phyloP scores from a whole-genome alignment of 2,888 invertebrate genomes.

The Odiellus spinosus region DNA sequence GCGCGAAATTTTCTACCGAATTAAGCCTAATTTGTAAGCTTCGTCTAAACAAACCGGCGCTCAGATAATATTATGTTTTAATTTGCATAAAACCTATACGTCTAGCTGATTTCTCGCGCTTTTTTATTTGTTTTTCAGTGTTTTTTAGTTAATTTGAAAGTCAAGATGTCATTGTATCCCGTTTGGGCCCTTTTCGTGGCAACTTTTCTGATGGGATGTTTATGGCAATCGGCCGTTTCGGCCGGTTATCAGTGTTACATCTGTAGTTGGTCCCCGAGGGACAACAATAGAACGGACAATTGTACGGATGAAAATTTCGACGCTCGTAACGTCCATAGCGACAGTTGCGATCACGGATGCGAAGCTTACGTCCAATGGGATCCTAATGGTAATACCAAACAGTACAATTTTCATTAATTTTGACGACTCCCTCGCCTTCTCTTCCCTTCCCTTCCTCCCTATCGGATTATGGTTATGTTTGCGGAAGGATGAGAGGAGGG shows the following conservation, averaged over 20 bases:
- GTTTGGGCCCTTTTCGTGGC: not conserved
- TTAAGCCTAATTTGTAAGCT: too few species aligned
- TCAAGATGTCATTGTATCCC: not conserved
- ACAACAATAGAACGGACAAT: not conserved
- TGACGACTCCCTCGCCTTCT: too few species aligned
- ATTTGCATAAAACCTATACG: not conserved
- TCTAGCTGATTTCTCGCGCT: not conserved
- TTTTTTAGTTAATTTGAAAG: not conserved
- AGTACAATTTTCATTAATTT: too few species aligned
- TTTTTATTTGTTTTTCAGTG: not conserved
- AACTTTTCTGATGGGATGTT: not conserved
- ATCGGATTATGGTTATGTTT: too few species aligned
- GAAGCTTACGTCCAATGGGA: not conserved
- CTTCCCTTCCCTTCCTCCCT: too few species aligned
- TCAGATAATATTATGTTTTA: too few species aligned
- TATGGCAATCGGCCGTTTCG: too few species aligned
- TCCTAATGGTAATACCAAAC: not conserved
- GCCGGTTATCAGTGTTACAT: not conserved
- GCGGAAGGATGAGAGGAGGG: too few species aligned
- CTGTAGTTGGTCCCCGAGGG: not conserved
- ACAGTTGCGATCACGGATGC: not conserved
- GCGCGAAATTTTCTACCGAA: too few species aligned
- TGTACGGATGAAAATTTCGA: conserved; percentile 1
- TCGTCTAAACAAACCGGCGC: too few species aligned
- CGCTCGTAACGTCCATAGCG: not conserved